These are phyloP conservation scores for Typhlomys cinereus DNA, from an alignment of 2,113 vertebrate species.

Conservation along the genomic window DNA sequence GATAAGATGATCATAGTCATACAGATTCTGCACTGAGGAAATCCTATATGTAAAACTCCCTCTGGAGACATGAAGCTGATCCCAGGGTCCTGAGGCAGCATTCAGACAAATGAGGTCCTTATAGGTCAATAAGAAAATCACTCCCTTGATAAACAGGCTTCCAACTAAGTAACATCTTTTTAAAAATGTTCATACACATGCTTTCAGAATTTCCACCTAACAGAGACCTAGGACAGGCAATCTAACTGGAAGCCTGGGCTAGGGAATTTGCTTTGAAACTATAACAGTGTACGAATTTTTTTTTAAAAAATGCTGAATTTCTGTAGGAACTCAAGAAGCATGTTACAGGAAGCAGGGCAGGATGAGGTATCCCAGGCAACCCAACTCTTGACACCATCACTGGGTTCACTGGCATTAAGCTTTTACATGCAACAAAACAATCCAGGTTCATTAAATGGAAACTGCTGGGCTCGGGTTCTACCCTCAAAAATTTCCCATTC, in stretches of 20 bases:
- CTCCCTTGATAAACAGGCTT: conserved; percentile 34
- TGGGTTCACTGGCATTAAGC: not conserved
- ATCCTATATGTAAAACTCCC: not conserved
- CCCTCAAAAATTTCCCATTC: not conserved
- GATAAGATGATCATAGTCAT: not conserved
- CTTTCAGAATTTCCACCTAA: not conserved
- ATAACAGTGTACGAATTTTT: not conserved
- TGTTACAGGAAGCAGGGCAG: not conserved
- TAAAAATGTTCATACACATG: not conserved
- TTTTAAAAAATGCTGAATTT: not conserved
- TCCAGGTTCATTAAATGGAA: not conserved
- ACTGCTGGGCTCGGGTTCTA: not conserved
- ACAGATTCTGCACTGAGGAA: not conserved
- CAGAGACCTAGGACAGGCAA: not conserved
- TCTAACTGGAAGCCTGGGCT: not conserved
- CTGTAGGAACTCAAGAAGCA: not conserved
- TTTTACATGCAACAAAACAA: not conserved
- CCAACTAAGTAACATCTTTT: conserved; percentile 12
- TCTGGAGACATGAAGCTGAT: not conserved
- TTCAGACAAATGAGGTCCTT: not conserved
- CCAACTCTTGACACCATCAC: not conserved
- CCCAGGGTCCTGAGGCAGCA: not conserved
- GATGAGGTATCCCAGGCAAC: not conserved
- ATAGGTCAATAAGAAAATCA: not conserved
- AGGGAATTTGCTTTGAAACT: not conserved